Conservation (phyloP, 2,888 invertebrate species). For the Encarsia formosa region DNA sequence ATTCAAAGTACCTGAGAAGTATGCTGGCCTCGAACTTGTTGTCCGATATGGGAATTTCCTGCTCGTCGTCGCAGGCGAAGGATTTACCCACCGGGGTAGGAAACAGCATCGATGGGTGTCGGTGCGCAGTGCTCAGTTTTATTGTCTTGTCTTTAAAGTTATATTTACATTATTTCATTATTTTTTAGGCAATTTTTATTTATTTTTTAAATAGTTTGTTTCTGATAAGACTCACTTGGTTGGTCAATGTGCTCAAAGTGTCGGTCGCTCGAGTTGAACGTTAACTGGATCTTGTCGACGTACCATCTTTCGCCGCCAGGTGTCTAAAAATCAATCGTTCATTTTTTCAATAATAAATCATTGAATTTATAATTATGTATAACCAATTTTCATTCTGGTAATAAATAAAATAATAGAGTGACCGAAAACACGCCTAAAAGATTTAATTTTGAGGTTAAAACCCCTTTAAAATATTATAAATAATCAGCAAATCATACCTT, state of each 20-base stretch:
- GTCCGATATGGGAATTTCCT: slow-evolving; percentile 57
- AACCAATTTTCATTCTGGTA: too few species aligned
- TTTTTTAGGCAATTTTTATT: too few species aligned
- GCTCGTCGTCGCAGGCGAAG: slow-evolving; percentile 71
- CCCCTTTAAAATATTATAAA: too few species aligned
- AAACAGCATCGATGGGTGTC: slow-evolving; percentile 64
- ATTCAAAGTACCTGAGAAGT: slow-evolving; percentile 45
- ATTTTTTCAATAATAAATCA: too few species aligned
- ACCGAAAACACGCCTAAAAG: too few species aligned
- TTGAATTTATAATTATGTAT: too few species aligned
- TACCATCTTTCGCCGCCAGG: slow-evolving; percentile 89
- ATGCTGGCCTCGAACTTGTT: slow-evolving; percentile 45
- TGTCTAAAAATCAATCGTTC: slow-evolving; percentile 71
- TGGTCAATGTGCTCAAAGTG: slow-evolving; percentile 53
- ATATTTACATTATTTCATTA: too few species aligned
- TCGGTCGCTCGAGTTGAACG: slow-evolving; percentile 62
- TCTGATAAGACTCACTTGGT: slow-evolving; percentile 53
- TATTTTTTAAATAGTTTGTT: too few species aligned
- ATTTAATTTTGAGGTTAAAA: too few species aligned
- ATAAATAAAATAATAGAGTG: too few species aligned
- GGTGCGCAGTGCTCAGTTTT: slow-evolving; percentile 57
- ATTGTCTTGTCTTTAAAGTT: slow-evolving; percentile 50
- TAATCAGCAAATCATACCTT: too few species aligned
- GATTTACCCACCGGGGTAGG: slow-evolving; percentile 85
- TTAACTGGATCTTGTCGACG: slow-evolving; percentile 70